A percentile compares a stretch with the other conserved stretches of the same genome.
Conservation (phyloP, 2,888 invertebrate genomes). For the Pseudeuparius sepicola region DNA sequence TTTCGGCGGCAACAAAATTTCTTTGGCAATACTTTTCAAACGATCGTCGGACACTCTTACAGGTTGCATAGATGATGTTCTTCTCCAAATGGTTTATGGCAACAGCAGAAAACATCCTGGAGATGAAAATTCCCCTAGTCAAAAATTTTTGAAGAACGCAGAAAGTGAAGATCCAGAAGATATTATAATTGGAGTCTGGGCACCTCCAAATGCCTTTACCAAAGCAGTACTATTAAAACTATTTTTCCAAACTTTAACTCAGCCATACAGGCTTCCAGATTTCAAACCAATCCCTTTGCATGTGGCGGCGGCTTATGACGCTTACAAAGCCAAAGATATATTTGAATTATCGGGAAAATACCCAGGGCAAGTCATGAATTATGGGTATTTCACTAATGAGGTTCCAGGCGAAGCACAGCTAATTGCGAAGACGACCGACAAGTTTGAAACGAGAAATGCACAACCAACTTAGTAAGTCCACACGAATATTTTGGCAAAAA, state of each 20-base stretch:
- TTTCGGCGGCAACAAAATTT: conserved; percentile 23
- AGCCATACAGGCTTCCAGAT: conserved; percentile 48
- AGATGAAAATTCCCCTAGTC: conserved; percentile 29
- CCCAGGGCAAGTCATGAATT: conserved; percentile 47
- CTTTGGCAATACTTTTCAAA: conserved; percentile 27
- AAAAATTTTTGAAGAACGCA: conserved; percentile 19
- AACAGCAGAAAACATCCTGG: conserved; percentile 30
- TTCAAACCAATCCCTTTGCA: conserved; percentile 52
- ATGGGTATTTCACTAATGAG: conserved; percentile 60
- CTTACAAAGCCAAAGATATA: conserved; percentile 55
- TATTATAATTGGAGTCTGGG: conserved; percentile 35
- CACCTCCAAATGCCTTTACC: conserved; percentile 36
- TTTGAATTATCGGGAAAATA: conserved; percentile 43
- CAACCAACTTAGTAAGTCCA: conserved; percentile 47
- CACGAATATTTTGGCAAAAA: too few relatives aligned
- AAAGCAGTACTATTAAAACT: conserved; percentile 37
- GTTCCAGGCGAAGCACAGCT: conserved; percentile 48
- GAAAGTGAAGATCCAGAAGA: conserved; percentile 11
- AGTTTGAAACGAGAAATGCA: conserved; percentile 47
- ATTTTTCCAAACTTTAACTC: conserved; percentile 41
- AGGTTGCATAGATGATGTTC: conserved; percentile 31
- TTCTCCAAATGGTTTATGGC: conserved; percentile 34
- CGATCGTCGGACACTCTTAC: conserved; percentile 27
- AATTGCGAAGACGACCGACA: conserved; percentile 51
- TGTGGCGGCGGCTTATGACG: conserved; percentile 57